A percentile compares a stretch with the other conserved stretches of the same genome.
Evolutionary conservation across 2,888 invertebrate species (phyloP).

Genomic region (Monopis laevigella): DNA sequence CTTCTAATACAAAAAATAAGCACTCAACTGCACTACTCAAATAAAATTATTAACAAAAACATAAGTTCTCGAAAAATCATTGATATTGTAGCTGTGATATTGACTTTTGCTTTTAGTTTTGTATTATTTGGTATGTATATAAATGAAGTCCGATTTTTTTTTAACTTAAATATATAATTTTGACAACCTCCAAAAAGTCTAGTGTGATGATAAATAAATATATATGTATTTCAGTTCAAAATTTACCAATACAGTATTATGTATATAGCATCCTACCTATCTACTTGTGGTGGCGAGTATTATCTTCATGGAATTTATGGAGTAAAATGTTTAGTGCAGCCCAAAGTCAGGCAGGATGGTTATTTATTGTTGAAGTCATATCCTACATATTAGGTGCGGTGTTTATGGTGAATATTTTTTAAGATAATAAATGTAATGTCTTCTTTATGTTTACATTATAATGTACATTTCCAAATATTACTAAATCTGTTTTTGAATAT

Average conservation of each 20-base stretch:
- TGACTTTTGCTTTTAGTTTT: too few relatives aligned
- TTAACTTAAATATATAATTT: too few relatives aligned
- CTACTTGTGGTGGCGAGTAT: slow-evolving; percentile 62
- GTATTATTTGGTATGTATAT: too few relatives aligned
- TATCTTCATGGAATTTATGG: slow-evolving; percentile 38
- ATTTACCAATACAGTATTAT: slow-evolving; percentile 69
- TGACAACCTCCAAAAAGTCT: too few relatives aligned
- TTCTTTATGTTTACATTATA: too few relatives aligned
- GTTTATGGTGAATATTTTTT: background rate
- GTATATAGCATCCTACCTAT: slow-evolving; percentile 74
- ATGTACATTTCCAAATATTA: too few relatives aligned
- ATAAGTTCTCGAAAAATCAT: too few relatives aligned
- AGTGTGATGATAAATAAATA: slow-evolving; percentile 22
- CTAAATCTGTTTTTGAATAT: too few relatives aligned
- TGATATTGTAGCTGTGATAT: too few relatives aligned
- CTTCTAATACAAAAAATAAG: slow-evolving; percentile 41
- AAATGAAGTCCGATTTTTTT: too few relatives aligned
- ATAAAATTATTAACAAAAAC: too few relatives aligned
- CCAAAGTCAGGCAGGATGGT: background rate
- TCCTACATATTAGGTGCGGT: background rate
- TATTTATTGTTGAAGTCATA: background rate
- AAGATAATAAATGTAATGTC: too few relatives aligned
- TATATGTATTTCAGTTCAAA: slow-evolving; percentile 62
- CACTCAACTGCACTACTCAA: slow-evolving; percentile 27
- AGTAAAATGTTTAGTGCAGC: slow-evolving; percentile 10